Percentiles rank a stretch among this genome's conserved stretches.
Evolutionary conservation across 2,888 invertebrate genomes (phyloP).

Genomic region (Ametastegia equiseti): DNA sequence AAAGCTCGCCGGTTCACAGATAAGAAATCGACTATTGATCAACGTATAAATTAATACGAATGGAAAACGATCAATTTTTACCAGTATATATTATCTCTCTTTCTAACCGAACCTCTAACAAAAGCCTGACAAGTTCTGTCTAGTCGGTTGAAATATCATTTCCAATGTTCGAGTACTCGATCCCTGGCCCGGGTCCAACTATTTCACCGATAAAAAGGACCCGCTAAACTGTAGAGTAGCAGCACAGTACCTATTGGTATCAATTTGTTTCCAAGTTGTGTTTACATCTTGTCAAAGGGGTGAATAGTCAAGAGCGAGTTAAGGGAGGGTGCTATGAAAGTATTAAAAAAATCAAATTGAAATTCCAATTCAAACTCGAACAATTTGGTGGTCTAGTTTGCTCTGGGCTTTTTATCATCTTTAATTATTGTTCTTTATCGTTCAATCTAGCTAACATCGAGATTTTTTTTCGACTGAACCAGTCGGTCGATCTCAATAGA

Average conservation of each 20-base stretch:
- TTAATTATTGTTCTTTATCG: too few relatives aligned
- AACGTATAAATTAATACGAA: background rate
- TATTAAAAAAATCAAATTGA: background rate
- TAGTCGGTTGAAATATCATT: slow-evolving; percentile 14
- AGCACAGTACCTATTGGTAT: background rate
- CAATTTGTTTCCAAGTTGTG: slow-evolving; percentile 13
- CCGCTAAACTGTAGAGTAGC: background rate
- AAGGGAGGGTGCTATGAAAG: background rate
- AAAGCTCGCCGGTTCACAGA: too few relatives aligned
- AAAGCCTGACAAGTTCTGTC: slow-evolving; percentile 7
- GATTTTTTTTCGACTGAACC: too few relatives aligned
- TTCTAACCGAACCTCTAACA: background rate
- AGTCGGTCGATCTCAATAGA: too few relatives aligned
- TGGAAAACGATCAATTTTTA: background rate
- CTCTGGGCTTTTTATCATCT: too few relatives aligned
- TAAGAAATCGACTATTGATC: background rate
- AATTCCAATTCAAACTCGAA: background rate
- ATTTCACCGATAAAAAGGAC: slow-evolving; percentile 4
- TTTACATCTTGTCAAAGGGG: slow-evolving; percentile 24
- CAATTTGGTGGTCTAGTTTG: too few relatives aligned
- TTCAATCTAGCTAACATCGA: too few relatives aligned
- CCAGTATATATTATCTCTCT: background rate
- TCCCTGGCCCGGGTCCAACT: slow-evolving; percentile 29
- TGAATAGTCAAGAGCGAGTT: background rate
- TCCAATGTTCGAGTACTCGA: background rate